Evolutionary conservation across 2,888 invertebrate species (phyloP).

Genomic region (Sesia apiformis): DNA sequence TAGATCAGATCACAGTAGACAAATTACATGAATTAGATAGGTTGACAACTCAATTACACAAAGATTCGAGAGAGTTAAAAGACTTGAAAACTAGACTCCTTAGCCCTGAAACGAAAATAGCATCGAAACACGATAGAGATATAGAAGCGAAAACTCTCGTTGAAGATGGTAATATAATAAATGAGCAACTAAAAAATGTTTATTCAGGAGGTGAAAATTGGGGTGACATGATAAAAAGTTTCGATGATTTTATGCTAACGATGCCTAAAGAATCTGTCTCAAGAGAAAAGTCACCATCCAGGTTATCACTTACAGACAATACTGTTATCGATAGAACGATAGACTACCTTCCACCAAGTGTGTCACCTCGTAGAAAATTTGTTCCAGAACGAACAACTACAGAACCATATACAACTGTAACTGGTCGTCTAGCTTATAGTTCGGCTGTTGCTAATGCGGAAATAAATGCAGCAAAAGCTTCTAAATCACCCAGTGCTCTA

Average conservation of each 20-base stretch:
- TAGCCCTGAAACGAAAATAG: constrained; percentile 75
- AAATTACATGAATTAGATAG: constrained; percentile 86
- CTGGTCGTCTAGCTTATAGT: constrained; percentile 78
- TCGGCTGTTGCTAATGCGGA: constrained; percentile 79
- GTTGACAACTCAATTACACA: constrained; percentile 83
- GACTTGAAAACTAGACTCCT: constrained; percentile 81
- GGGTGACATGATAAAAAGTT: constrained; percentile 78
- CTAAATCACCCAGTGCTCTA: constrained; percentile 66
- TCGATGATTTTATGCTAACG: constrained; percentile 74
- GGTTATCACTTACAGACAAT: constrained; percentile 77
- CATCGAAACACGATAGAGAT: constrained; percentile 64
- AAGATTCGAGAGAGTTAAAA: constrained; percentile 85
- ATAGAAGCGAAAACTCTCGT: constrained; percentile 75
- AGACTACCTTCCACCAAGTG: constrained; percentile 72
- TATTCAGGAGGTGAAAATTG: constrained; percentile 80
- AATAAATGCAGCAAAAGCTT: constrained; percentile 66
- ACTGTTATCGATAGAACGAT: constrained; percentile 77
- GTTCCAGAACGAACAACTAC: constrained; percentile 72
- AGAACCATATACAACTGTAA: constrained; percentile 78
- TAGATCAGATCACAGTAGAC: constrained; percentile 85
- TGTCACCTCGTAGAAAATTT: constrained; percentile 75
- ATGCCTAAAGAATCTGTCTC: constrained; percentile 62
- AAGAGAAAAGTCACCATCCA: constrained; percentile 76
- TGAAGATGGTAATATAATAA: constrained; percentile 79
- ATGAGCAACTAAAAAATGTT: constrained; percentile 80